Conservation (phyloP, 2,797 vertebrate species). For the Sebastes miniatus region DNA sequence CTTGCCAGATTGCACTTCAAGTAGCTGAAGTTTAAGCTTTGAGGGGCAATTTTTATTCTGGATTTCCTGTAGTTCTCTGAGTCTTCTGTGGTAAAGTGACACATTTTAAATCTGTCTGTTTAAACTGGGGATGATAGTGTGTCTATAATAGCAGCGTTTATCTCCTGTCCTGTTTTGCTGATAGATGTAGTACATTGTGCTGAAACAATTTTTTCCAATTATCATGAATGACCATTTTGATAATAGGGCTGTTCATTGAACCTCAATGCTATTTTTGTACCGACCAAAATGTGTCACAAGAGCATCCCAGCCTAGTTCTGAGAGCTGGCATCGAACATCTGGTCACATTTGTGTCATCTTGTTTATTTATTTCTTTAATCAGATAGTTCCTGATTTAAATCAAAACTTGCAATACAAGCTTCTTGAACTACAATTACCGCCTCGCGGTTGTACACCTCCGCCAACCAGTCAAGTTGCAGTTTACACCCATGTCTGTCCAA, state of each 20-base stretch:
- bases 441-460: too few relatives aligned
- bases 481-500: too few relatives aligned
- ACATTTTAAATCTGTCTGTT: not conserved
- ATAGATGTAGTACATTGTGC: not conserved
- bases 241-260: not conserved
- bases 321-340: not conserved
- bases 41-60: not conserved
- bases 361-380: not conserved
- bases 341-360: not conserved
- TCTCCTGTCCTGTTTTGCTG: not conserved
- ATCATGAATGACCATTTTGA: not conserved
- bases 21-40: conserved; percentile 4
- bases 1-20: conserved; percentile 27
- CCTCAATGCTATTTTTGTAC: not conserved
- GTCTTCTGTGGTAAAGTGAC: not conserved
- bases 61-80: not conserved
- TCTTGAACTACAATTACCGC: too few relatives aligned
- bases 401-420: not conserved
- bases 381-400: not conserved
- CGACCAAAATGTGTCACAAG: not conserved
- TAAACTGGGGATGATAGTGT: not conserved
- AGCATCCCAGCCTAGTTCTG: not conserved
- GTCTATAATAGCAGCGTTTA: not conserved
- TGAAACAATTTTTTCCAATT: not conserved
- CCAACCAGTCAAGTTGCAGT: too few relatives aligned